Conservation (phyloP, 2,797 vertebrate species). For the Lepilemur septentrionalis region DNA sequence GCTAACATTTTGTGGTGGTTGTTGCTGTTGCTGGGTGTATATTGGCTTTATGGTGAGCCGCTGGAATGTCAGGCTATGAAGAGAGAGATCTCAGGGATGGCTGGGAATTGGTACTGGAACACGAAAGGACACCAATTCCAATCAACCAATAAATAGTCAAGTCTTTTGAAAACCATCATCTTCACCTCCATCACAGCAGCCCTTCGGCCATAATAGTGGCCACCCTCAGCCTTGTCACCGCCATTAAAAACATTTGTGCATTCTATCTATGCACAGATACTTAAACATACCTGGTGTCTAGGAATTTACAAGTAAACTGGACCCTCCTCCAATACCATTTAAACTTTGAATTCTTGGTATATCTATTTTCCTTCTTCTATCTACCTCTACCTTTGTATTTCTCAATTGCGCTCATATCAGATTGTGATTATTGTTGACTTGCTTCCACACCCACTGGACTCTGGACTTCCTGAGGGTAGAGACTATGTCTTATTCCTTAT, state of each 20-base stretch:
- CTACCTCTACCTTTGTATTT: background rate
- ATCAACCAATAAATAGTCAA: slow-evolving; percentile 1
- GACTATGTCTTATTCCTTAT: background rate
- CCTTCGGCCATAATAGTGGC: background rate
- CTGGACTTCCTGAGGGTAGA: slow-evolving; percentile 23
- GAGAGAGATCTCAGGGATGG: background rate
- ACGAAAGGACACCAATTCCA: background rate
- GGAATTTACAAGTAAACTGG: background rate
- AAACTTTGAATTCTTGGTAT: slow-evolving; percentile 16
- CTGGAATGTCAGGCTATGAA: background rate
- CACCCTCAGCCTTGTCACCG: background rate
- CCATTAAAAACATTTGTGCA: background rate
- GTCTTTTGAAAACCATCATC: background rate
- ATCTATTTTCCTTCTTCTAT: background rate
- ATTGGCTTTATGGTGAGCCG: background rate
- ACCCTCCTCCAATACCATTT: background rate
- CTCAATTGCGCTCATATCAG: background rate
- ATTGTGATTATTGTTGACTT: background rate
- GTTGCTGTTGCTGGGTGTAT: slow-evolving; percentile 27
- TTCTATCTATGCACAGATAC: background rate
- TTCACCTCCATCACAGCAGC: background rate
- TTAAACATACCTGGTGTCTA: background rate
- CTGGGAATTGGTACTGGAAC: background rate
- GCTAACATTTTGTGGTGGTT: background rate
- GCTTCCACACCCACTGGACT: background rate